A percentile compares a stretch with the other conserved stretches of the same genome.
These are phyloP conservation scores for Zelostemma sp. DNA, from an alignment of 1,140 invertebrate species.

Conservation along the genomic window DNA sequence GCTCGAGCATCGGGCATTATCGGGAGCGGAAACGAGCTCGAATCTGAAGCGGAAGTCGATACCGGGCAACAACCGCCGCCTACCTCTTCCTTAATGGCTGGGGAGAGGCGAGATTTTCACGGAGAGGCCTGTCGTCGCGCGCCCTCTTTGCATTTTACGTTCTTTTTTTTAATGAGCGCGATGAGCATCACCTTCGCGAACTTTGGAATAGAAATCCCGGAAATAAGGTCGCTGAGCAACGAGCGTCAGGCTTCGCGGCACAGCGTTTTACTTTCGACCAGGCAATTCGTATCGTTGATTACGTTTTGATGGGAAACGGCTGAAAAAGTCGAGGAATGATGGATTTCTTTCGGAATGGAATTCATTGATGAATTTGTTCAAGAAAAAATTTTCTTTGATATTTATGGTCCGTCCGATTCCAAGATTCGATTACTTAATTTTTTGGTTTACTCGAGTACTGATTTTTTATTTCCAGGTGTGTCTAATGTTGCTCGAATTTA, in stretches of 20 bases:
- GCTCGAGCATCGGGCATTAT: conserved; percentile 20
- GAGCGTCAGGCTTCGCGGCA: conserved; percentile 24
- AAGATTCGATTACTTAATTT: too few species aligned
- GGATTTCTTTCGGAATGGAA: too few species aligned
- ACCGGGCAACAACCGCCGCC: neutral
- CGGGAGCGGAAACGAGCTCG: conserved; percentile 48
- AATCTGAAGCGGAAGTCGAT: conserved; percentile 51
- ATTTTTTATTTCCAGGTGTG: too few species aligned
- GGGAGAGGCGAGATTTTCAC: conserved; percentile 20
- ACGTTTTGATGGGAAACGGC: neutral
- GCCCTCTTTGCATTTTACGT: neutral
- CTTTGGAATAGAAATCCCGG: conserved; percentile 33
- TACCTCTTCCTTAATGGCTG: neutral
- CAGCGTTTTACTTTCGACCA: conserved; percentile 1
- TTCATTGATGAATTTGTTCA: too few species aligned
- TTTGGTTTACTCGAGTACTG: too few species aligned
- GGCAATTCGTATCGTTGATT: too few species aligned
- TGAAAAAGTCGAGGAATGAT: too few species aligned
- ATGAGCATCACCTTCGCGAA: conserved; percentile 29
- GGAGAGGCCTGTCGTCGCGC: conserved; percentile 9
- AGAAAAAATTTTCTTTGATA: too few species aligned
- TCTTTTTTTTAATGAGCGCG: conserved; percentile 28
- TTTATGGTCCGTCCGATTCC: too few species aligned
- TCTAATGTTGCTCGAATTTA: too few species aligned
- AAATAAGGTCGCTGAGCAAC: conserved; percentile 59